Evolutionary conservation across 2,888 invertebrate genomes (phyloP).

Genomic region (Prosapia bicincta): DNA sequence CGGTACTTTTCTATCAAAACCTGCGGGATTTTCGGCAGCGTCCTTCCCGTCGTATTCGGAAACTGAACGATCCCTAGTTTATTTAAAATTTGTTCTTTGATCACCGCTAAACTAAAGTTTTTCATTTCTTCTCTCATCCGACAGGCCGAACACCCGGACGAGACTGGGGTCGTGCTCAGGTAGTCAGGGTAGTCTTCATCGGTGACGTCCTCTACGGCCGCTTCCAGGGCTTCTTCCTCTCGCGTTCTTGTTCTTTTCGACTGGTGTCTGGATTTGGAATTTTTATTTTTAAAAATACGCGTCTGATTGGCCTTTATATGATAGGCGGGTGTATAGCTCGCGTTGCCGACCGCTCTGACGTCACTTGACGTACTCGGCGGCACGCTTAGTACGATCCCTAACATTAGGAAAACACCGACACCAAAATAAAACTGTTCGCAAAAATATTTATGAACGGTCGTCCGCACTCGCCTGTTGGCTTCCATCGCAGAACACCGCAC

Average conservation of each 20-base stretch:
- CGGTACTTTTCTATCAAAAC: slow-evolving; percentile 29
- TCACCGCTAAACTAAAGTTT: slow-evolving; percentile 54
- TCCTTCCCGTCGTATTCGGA: slow-evolving; percentile 58
- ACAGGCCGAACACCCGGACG: slow-evolving; percentile 51
- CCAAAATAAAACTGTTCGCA: not conserved
- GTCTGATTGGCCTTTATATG: not conserved
- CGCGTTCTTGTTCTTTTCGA: not conserved
- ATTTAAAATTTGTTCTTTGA: slow-evolving; percentile 58
- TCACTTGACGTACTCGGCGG: not conserved
- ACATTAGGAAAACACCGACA: not conserved
- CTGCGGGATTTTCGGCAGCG: slow-evolving; percentile 48
- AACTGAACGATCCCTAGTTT: slow-evolving; percentile 56
- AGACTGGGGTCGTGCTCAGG: slow-evolving; percentile 15
- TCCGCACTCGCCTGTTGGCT: not conserved
- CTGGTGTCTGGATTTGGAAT: not conserved
- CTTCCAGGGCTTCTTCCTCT: slow-evolving; percentile 18
- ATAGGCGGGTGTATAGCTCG: not conserved
- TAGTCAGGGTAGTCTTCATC: slow-evolving; percentile 16
- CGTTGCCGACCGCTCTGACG: not conserved
- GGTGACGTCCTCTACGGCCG: slow-evolving; percentile 2
- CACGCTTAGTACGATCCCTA: not conserved
- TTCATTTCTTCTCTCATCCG: slow-evolving; percentile 55
- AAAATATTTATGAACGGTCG: not conserved
- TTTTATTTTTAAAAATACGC: not conserved
- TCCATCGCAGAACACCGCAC: not conserved